Base-by-base conservation (phyloP, 2,888 invertebrate species). In the Trissolcus japonicus region DNA sequence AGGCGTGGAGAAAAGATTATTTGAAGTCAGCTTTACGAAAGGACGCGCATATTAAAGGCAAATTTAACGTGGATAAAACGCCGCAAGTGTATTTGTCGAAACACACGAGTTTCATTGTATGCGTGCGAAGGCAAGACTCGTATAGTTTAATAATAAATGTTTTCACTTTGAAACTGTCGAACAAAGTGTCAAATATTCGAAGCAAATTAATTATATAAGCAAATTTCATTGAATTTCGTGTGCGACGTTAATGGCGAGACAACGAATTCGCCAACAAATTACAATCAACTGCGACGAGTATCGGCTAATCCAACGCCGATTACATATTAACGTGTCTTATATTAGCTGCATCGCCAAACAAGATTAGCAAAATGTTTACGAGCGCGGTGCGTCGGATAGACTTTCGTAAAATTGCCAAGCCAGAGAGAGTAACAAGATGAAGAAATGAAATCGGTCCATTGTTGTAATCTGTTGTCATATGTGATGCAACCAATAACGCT, bases 401-500 rank as follows among this genome's bases (percentile, higher is more conserved):
- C 25, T 25, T 25, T 25, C 25, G 25, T 25, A 25, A 25, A 25
- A 25, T 25, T 25, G 25, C 25, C 25, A 25, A 25, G 25, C 25
- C 25, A 35, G 35, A 9, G 7, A 9, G 35, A 35, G 35, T 11
- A 35, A 35, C 35, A 35, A 46, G 65, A 72, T 66, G 65, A 74
- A 74, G 61, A 74, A 67, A 57, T 67, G 35, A 25, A 67, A 62
- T 67, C 43, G 14, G 57, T 14, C 40, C 40, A 50, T 63, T 75
- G 63, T 68, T 75, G 11, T 35, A 63, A 75, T 65, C 60, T 14
- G 53, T 19, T 46, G 63, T 69, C 63, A 62, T 65, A 51, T 65
- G 65, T 65, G 65, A 65, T 65, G 65, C 75, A 65, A 69, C 65
- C 63, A 77, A 75, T 77, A 63, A 72, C 65, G 79, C 79, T 81